Evolutionary conservation across 2,888 invertebrate genomes (phyloP).

Genomic region (Eristalinus sepulchralis): DNA sequence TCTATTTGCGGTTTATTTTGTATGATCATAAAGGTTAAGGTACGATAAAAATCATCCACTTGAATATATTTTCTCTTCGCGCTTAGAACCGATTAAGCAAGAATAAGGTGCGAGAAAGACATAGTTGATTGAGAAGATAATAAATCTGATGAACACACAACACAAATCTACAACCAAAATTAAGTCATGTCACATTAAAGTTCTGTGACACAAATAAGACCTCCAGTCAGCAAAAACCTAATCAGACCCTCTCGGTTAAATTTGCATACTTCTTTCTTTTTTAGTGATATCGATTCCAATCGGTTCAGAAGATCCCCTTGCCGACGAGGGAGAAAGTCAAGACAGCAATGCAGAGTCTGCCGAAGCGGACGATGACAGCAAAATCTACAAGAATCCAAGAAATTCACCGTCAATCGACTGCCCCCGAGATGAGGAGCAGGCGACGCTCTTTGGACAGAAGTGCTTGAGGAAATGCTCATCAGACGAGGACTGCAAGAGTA

Average conservation of each 20-base stretch:
- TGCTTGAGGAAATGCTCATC: constrained; percentile 95
- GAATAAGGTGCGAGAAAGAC: too few species aligned
- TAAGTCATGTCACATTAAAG: too few species aligned
- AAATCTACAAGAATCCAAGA: constrained; percentile 93
- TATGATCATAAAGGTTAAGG: too few species aligned
- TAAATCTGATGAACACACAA: too few species aligned
- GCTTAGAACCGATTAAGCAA: too few species aligned
- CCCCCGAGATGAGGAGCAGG: constrained; percentile 92
- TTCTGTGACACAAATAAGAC: too few species aligned
- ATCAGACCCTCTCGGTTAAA: neutral
- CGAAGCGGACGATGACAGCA: constrained; percentile 89
- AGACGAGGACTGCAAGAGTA: constrained; percentile 97
- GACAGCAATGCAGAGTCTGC: constrained; percentile 82
- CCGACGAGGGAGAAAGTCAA: constrained; percentile 82
- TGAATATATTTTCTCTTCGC: too few species aligned
- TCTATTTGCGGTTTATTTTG: too few species aligned
- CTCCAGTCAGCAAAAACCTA: neutral
- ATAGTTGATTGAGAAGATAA: too few species aligned
- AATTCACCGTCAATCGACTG: constrained; percentile 93
- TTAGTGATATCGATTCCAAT: constrained; percentile 48
- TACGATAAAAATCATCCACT: too few species aligned
- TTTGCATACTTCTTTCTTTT: constrained; percentile 3
- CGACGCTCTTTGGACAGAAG: constrained; percentile 90
- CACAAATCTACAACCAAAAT: too few species aligned
- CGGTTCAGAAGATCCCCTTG: constrained; percentile 74